Conservation (phyloP, 2,888 invertebrate genomes). For the Lymantria monacha region DNA sequence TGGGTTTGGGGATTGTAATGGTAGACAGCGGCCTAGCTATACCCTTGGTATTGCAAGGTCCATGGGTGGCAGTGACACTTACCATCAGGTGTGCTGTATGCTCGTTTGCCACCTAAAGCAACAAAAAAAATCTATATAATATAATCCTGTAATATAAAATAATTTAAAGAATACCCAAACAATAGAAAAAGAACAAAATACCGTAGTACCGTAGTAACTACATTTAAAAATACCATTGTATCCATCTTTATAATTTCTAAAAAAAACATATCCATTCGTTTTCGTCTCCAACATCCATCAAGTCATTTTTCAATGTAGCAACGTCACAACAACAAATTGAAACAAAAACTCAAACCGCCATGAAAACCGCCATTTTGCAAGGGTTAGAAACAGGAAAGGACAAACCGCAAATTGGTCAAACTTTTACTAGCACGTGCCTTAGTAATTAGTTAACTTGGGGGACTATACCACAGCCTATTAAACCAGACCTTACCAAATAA, state of each 20-base stretch:
- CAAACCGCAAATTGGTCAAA: constrained; percentile 19
- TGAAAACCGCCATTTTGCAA: not conserved
- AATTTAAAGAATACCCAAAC: no score
- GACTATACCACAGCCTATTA: constrained; percentile 3
- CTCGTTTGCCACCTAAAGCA: no score
- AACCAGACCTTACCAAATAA: not conserved
- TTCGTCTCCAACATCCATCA: not conserved
- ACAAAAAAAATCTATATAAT: no score
- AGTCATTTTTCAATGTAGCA: not conserved
- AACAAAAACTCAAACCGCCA: not conserved
- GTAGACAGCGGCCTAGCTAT: no score
- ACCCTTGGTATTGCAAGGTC: no score
- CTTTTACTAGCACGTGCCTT: constrained; percentile 17
- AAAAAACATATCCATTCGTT: constrained; percentile 3
- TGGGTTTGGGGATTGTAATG: no score
- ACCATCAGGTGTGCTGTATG: no score
- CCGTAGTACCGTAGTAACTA: no score
- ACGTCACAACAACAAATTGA: not conserved
- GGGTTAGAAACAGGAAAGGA: constrained; percentile 5
- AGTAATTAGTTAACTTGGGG: constrained; percentile 22
- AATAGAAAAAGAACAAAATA: no score
- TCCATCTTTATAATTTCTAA: not conserved
- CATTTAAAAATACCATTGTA: no score
- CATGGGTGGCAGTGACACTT: no score
- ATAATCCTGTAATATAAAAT: no score